Evolutionary conservation across 1,140 invertebrate genomes (phyloP).

Genomic region (Drosophila subpulchrella): DNA sequence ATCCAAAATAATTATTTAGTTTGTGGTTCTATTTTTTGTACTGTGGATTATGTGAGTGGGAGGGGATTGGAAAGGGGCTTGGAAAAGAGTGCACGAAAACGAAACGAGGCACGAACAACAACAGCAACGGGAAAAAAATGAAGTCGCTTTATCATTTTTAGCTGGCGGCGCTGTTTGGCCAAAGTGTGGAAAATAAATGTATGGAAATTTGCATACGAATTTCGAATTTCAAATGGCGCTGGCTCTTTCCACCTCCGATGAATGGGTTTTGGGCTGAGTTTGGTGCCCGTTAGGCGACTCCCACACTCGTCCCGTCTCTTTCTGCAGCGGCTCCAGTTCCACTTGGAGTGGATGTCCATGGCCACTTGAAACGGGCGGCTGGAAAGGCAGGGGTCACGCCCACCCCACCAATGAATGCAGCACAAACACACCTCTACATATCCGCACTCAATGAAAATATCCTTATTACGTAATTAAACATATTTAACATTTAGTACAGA

Average conservation of each 20-base stretch:
- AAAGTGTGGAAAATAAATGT: constrained; percentile 81
- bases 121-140: constrained; percentile 61
- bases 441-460: neutral
- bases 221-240: constrained; percentile 74
- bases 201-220: constrained; percentile 79
- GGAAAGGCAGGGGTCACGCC: constrained; percentile 30
- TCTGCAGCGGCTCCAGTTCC: constrained; percentile 22
- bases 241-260: constrained; percentile 19
- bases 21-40: neutral
- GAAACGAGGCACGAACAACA: constrained; percentile 56
- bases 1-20: too few relatives aligned
- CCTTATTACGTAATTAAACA: neutral
- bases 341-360: constrained; percentile 24
- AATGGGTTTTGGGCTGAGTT: constrained; percentile 26
- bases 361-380: constrained; percentile 34
- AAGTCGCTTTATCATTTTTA: constrained; percentile 82
- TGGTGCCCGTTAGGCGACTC: constrained; percentile 47
- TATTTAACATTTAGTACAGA: neutral
- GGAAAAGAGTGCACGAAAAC: constrained; percentile 59
- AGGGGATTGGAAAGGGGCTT: neutral
- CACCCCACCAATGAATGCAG: constrained; percentile 42
- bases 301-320: constrained; percentile 31
- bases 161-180: constrained; percentile 72
- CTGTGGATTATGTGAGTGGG: neutral
- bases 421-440: neutral